Evolutionary conservation across 2,888 invertebrate genomes (phyloP).

Genomic region (Philhelius pedissequus): DNA sequence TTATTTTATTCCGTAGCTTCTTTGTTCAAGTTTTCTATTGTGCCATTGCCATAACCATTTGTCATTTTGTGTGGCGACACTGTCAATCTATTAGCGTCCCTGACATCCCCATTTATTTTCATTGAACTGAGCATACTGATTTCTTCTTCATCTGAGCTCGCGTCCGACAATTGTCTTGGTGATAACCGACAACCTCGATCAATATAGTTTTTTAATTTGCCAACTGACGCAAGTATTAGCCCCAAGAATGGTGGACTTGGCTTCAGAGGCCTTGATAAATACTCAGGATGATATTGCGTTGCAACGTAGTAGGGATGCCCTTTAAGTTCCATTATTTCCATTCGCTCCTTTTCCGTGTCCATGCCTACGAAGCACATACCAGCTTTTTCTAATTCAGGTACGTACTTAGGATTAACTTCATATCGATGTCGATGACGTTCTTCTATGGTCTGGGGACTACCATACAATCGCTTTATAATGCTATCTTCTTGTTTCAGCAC

Average conservation of each 20-base stretch:
- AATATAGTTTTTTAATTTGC: slow-evolving; percentile 87
- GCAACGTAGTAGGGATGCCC: slow-evolving; percentile 95
- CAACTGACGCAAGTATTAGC: slow-evolving; percentile 92
- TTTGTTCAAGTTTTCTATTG: neutral
- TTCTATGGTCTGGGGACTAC: slow-evolving; percentile 87
- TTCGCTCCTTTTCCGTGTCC: slow-evolving; percentile 90
- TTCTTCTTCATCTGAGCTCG: slow-evolving; percentile 82
- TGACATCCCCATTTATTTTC: slow-evolving; percentile 22
- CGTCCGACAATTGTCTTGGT: slow-evolving; percentile 87
- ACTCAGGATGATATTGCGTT: slow-evolving; percentile 99
- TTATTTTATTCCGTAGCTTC: slow-evolving; percentile 8
- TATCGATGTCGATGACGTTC: slow-evolving; percentile 98
- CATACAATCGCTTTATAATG: slow-evolving; percentile 86
- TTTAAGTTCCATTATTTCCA: slow-evolving; percentile 95
- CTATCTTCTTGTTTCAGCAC: slow-evolving; percentile 83
- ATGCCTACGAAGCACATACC: slow-evolving; percentile 94
- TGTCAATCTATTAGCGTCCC: slow-evolving; percentile 8
- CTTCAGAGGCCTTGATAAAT: slow-evolving; percentile 92
- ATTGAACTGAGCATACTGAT: slow-evolving; percentile 51
- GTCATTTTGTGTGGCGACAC: neutral
- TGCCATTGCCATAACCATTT: slow-evolving; percentile 10
- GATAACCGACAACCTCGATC: slow-evolving; percentile 87
- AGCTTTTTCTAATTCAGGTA: slow-evolving; percentile 86
- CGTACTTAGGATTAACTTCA: slow-evolving; percentile 96
- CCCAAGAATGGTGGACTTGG: slow-evolving; percentile 98